phyloP scores from a whole-genome alignment of 2,888 invertebrate genomes.

The Hirtodrosophila duncani region DNA sequence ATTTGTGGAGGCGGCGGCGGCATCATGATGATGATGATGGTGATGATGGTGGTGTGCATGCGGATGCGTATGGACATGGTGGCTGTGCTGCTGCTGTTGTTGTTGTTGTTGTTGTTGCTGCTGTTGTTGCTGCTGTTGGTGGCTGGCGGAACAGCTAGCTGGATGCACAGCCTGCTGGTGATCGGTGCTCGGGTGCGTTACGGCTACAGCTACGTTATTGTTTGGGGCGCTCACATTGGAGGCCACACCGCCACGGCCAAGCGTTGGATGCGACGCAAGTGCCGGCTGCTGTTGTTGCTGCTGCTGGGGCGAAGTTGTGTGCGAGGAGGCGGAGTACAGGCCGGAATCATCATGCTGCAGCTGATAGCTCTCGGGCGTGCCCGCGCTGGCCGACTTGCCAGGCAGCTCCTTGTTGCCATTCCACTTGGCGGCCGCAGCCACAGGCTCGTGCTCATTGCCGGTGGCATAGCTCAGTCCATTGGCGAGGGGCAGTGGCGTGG shows the following conservation, averaged over 20 bases:
- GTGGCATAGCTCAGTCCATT: slow-evolving; percentile 71
- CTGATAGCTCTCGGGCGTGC: slow-evolving; percentile 72
- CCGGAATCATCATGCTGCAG: slow-evolving; percentile 74
- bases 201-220: too few species aligned
- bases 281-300: slow-evolving; percentile 51
- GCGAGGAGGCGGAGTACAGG: slow-evolving; percentile 73
- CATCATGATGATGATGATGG: slow-evolving; percentile 48
- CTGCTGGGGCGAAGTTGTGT: slow-evolving; percentile 74
- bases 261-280: slow-evolving; percentile 27
- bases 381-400: slow-evolving; percentile 52
- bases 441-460: slow-evolving; percentile 58
- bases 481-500: slow-evolving; percentile 77
- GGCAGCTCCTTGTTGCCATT: slow-evolving; percentile 65
- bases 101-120: slow-evolving; percentile 30
- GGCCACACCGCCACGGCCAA: slow-evolving; percentile 35
- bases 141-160: slow-evolving; percentile 23
- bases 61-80: slow-evolving; percentile 38
- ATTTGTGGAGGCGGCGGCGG: slow-evolving; percentile 11
- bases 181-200: slow-evolving; percentile 26
- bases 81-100: slow-evolving; percentile 32
- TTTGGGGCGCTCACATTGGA: slow-evolving; percentile 53
- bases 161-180: slow-evolving; percentile 38
- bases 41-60: slow-evolving; percentile 45
- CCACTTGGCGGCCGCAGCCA: slow-evolving; percentile 63
- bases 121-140: slow-evolving; percentile 22